Conservation (phyloP, 2,797 vertebrate genomes). For the Anabas testudineus region DNA sequence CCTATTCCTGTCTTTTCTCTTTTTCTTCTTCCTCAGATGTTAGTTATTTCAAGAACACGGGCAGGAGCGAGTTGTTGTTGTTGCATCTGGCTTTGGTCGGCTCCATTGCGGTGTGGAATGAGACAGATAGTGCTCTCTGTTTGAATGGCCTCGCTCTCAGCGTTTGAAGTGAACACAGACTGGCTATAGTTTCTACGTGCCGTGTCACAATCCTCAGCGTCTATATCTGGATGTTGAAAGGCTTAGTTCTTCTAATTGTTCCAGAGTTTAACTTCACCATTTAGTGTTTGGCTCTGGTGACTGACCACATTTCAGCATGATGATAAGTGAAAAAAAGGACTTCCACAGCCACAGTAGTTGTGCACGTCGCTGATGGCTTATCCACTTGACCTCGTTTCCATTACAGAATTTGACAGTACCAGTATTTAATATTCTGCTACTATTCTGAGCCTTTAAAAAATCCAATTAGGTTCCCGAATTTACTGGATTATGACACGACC, state of each 20-base stretch:
- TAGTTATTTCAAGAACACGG: slow-evolving; percentile 40
- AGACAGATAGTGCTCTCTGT: slow-evolving; percentile 20
- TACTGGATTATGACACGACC: slow-evolving; percentile 78
- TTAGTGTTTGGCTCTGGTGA: slow-evolving; percentile 73
- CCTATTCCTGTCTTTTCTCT: slow-evolving; percentile 25
- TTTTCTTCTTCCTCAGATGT: slow-evolving; percentile 30
- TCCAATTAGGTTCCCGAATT: slow-evolving; percentile 82
- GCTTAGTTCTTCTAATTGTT: slow-evolving; percentile 74
- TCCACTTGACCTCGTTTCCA: slow-evolving; percentile 78
- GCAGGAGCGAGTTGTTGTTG: slow-evolving; percentile 40
- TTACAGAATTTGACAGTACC: slow-evolving; percentile 75
- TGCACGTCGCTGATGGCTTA: slow-evolving; percentile 69
- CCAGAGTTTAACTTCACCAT: slow-evolving; percentile 73
- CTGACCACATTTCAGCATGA: slow-evolving; percentile 71
- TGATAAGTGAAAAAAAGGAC: slow-evolving; percentile 66
- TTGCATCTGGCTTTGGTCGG: slow-evolving; percentile 35
- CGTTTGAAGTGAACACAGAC: slow-evolving; percentile 49
- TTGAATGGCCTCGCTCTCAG: slow-evolving; percentile 33
- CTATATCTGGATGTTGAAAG: slow-evolving; percentile 72
- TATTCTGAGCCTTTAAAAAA: slow-evolving; percentile 78
- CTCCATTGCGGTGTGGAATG: slow-evolving; percentile 44
- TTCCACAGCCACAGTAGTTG: slow-evolving; percentile 48
- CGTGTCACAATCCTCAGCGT: slow-evolving; percentile 62
- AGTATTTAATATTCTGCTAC: slow-evolving; percentile 79
- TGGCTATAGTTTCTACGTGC: slow-evolving; percentile 71